Evolutionary conservation across 2,888 invertebrate species (phyloP).

Genomic region (Stenolophus ochropezus): DNA sequence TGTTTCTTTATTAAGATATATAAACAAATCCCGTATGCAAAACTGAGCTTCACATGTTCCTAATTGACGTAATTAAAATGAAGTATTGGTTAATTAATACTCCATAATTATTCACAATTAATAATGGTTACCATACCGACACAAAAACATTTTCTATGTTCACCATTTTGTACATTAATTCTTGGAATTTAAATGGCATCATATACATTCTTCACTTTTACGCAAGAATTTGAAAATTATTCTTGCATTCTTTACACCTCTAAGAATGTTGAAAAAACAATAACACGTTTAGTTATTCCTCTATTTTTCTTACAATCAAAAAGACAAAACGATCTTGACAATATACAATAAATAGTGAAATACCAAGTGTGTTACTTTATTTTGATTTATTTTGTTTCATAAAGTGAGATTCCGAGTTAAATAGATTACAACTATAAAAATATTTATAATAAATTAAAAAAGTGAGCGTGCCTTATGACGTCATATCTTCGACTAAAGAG

Average conservation of each 20-base stretch:
- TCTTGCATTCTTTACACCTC: not conserved
- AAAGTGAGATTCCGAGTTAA: too few species aligned
- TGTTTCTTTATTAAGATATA: constrained; percentile 30
- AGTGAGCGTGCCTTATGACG: too few species aligned
- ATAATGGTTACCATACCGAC: not conserved
- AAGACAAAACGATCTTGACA: too few species aligned
- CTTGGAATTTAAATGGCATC: constrained; percentile 7
- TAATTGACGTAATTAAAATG: constrained; percentile 34
- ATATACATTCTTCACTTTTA: not conserved
- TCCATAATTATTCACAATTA: constrained; percentile 22
- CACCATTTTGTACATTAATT: not conserved
- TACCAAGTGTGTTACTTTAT: too few species aligned
- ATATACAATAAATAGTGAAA: too few species aligned
- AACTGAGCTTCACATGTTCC: not conserved
- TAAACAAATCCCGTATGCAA: constrained; percentile 2
- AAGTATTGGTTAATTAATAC: constrained; percentile 33
- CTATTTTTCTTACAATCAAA: too few species aligned
- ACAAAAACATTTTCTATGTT: constrained; percentile 10
- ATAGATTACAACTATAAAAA: too few species aligned
- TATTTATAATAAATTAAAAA: too few species aligned
- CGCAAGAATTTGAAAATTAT: not conserved
- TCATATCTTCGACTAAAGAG: too few species aligned
- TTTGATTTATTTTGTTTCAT: too few species aligned
- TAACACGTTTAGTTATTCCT: not conserved
- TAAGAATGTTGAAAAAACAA: not conserved